Conservation (phyloP, 2,113 vertebrate species). For the Alaudala cheleensis region DNA sequence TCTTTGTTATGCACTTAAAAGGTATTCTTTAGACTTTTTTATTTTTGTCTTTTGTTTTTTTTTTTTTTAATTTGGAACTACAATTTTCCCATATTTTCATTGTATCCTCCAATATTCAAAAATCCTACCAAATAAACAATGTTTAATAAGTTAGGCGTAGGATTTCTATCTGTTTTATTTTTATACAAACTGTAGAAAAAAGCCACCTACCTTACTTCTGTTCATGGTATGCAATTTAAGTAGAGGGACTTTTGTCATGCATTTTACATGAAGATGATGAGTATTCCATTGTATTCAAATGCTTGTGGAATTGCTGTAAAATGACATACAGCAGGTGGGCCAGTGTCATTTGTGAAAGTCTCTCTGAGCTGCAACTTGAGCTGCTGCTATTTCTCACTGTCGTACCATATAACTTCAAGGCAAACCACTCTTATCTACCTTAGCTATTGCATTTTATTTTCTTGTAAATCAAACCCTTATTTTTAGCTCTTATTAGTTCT, state of each 20-base stretch:
- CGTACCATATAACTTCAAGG: neutral
- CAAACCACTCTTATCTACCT: neutral
- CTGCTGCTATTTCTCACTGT: neutral
- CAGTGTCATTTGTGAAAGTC: conserved; percentile 16
- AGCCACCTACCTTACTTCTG: neutral
- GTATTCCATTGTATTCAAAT: conserved; percentile 30
- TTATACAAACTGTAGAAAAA: neutral
- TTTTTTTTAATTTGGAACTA: neutral
- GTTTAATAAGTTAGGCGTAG: neutral
- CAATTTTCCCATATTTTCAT: neutral
- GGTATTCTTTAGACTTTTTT: neutral
- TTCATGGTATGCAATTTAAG: neutral
- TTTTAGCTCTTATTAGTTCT: conserved; percentile 26
- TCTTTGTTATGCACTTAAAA: neutral
- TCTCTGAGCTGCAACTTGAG: neutral
- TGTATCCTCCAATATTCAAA: neutral
- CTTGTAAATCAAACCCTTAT: conserved; percentile 27
- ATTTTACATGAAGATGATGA: conserved; percentile 42
- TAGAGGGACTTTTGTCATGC: neutral
- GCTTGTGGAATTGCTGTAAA: conserved; percentile 20
- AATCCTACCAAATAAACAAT: neutral
- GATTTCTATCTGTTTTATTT: neutral
- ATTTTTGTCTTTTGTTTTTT: neutral
- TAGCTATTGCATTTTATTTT: conserved; percentile 36
- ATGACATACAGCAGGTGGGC: conserved; percentile 44